phyloP scores from a whole-genome alignment of 2,888 invertebrate species.

The Conistra vaccinii region DNA sequence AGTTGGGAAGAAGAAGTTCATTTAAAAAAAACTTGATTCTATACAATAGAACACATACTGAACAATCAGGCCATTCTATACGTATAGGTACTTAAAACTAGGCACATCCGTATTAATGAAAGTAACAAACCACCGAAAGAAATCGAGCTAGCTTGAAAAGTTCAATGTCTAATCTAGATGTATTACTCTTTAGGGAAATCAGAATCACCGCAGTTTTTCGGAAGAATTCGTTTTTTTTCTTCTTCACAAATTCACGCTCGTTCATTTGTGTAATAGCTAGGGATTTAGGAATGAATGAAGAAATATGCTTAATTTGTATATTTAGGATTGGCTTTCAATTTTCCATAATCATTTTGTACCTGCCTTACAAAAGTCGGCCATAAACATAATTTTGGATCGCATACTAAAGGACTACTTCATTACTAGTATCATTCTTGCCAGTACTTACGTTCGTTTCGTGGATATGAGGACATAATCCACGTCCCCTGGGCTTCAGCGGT shows the following conservation, averaged over 20 bases:
- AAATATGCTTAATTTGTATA: conserved; percentile 5
- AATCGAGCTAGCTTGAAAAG: conserved; percentile 21
- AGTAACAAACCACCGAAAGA: conserved; percentile 23
- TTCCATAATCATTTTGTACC: too few species aligned
- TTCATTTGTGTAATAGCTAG: conserved; percentile 37
- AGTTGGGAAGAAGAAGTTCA: too few species aligned
- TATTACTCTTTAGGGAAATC: conserved; percentile 60
- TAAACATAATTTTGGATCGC: conserved; percentile 1
- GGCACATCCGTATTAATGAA: conserved; percentile 10
- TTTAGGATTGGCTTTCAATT: not conserved
- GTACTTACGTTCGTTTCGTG: conserved; percentile 19
- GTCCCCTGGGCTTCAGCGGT: conserved; percentile 40
- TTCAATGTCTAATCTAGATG: conserved; percentile 43
- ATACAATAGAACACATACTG: too few species aligned
- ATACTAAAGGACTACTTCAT: conserved; percentile 23
- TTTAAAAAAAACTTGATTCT: too few species aligned
- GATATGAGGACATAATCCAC: conserved; percentile 36
- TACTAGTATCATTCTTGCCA: conserved; percentile 2
- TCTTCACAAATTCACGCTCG: conserved; percentile 26
- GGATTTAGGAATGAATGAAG: conserved; percentile 33
- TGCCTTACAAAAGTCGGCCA: not conserved
- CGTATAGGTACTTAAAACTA: not conserved
- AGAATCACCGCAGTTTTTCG: conserved; percentile 37
- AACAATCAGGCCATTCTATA: too few species aligned
- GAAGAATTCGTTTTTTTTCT: conserved; percentile 39